Base-by-base conservation (phyloP, 2,888 invertebrate species). In the Hirudinaria manillensis region DNA sequence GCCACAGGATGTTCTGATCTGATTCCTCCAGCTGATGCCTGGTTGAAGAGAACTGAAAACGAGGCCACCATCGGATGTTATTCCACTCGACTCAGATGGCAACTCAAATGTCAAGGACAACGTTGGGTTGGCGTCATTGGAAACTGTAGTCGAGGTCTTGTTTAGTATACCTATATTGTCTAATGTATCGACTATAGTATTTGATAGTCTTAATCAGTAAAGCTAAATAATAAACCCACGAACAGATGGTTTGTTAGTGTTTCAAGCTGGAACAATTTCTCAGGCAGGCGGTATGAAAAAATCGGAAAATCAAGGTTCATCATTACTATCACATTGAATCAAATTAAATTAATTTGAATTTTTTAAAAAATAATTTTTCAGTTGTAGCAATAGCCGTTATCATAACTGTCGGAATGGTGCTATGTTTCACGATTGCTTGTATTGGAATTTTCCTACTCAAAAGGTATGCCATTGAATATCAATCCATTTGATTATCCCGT, bases 51-150 rank as follows among this genome's bases (percentile, higher is more conserved):
- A 53, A 29, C 45, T 19, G 72, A 72, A n/a, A 72, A 72, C 55
- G 53, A 72, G 29, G 72, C 72, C 55, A 72, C 32, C 53, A 53
- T 72, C 32, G 72, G 72, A 24, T 72, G 72, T 53, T 72, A 34
- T 53, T 27, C 72, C 72, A 72, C 72, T 72, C 34, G 70, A 70
- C 24, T 70, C 45, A n/a, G n/a, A n/a, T n/a, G n/a, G n/a, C n/a
- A n/a, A n/a, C n/a, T n/a, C n/a, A n/a, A n/a, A n/a, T n/a, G 77
- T 38, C 76, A 76, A 19, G 74, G 72, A 27, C 72, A 76, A 75
- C 65, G 70, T 38, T 70, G 70, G 72, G 27, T 72, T n/a, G 72
- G 72, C 3, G 72, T 72, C 72, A 72, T 72, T 45, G 72, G 72
- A 51, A 72, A 72, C 72, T 72, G 72, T 55, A 72, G 72, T 24